Conservation (phyloP, 2,113 vertebrate species). For the Channa maculata region DNA sequence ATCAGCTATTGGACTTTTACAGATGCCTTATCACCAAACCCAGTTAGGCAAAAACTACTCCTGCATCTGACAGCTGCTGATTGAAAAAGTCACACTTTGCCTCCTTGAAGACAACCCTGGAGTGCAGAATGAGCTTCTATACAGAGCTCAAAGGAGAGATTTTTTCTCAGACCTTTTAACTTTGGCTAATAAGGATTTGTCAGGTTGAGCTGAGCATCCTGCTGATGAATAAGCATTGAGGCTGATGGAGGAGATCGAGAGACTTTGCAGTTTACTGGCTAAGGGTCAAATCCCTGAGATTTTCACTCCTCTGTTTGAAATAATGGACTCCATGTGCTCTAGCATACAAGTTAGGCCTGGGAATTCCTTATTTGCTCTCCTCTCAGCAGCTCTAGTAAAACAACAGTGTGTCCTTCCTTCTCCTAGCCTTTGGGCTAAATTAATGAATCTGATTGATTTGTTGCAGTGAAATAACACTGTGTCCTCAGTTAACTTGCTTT, state of each 20-base stretch:
- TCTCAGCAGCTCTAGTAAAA: constrained; percentile 49
- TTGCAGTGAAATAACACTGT: constrained; percentile 39
- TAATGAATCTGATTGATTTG: constrained; percentile 62
- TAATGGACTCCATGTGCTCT: constrained; percentile 64
- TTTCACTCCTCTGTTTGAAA: constrained; percentile 67
- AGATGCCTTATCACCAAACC: not conserved
- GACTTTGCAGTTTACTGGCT: constrained; percentile 57
- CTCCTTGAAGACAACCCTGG: constrained; percentile 6
- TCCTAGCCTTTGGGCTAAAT: constrained; percentile 51
- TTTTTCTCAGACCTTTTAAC: constrained; percentile 50
- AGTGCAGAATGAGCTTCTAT: constrained; percentile 33
- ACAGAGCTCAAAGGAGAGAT: constrained; percentile 45
- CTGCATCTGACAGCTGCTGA: constrained; percentile 22
- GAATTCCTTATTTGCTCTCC: constrained; percentile 45
- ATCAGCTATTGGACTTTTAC: constrained; percentile 1
- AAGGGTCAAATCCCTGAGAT: constrained; percentile 72
- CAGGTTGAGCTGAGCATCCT: constrained; percentile 46
- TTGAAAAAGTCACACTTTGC: constrained; percentile 32
- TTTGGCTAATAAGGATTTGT: constrained; percentile 61
- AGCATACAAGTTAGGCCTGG: constrained; percentile 19
- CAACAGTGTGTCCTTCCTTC: constrained; percentile 39
- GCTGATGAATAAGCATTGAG: constrained; percentile 67
- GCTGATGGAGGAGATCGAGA: constrained; percentile 44
- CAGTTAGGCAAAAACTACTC: constrained; percentile 5
- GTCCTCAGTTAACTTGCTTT: constrained; percentile 44